Evolutionary conservation across 2,113 vertebrate genomes (phyloP).

Genomic region (Microcebus griseorufus): DNA sequence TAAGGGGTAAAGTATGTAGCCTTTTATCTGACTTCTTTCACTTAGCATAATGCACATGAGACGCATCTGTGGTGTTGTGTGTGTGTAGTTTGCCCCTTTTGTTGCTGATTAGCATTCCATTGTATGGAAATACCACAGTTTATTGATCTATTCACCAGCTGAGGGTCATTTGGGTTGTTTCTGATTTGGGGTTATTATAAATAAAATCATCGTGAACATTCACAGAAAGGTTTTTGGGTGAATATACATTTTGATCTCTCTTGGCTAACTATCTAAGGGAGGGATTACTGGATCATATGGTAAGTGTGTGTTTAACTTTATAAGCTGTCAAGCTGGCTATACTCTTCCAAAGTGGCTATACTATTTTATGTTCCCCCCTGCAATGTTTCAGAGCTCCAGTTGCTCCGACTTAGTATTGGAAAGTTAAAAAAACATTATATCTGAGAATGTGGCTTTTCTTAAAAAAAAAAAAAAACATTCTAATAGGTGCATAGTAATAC

Average conservation of each 20-base stretch:
- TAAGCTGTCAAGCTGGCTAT: neutral
- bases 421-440: no score
- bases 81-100: neutral
- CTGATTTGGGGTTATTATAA: neutral
- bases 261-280: neutral
- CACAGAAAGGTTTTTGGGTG: neutral
- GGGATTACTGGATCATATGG: neutral
- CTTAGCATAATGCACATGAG: neutral
- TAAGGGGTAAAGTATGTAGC: neutral
- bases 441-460: no score
- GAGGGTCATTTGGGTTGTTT: neutral
- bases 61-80: neutral
- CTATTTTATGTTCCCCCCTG: neutral
- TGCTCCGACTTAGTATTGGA: neutral
- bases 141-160: neutral
- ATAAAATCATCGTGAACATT: neutral
- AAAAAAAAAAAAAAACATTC: neutral
- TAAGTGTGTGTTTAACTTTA: neutral
- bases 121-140: neutral
- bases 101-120: neutral
- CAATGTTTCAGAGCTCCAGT: neutral
- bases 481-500: neutral
- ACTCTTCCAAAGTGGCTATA: neutral
- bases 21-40: neutral
- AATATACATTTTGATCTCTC: slow-evolving; percentile 5